phyloP scores from a whole-genome alignment of 2,797 vertebrate species.

The Stomatorhinus walkeri region DNA sequence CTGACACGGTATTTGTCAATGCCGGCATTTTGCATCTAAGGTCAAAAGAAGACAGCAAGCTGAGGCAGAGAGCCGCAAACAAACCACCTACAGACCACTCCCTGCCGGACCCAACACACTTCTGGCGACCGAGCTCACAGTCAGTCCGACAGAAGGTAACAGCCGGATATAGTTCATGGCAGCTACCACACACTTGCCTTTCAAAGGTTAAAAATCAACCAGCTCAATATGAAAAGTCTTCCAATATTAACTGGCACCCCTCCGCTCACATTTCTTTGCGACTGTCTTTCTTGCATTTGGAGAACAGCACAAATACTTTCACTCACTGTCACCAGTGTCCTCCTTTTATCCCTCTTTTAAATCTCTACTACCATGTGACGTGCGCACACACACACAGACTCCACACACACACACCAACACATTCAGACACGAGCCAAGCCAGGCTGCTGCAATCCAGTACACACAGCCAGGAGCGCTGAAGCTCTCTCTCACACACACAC shows the following conservation, averaged over 20 bases:
- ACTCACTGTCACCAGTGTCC: background rate
- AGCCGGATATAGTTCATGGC: background rate
- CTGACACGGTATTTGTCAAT: slow-evolving; percentile 32
- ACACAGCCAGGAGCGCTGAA: background rate
- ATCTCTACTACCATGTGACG: slow-evolving; percentile 11
- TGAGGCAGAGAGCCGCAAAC: slow-evolving; percentile 27
- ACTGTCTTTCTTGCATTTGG: background rate
- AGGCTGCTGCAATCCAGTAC: slow-evolving; percentile 12
- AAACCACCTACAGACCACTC: slow-evolving; percentile 33
- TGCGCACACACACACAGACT: slow-evolving; percentile 6
- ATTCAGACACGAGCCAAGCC: slow-evolving; percentile 2
- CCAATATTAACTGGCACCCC: slow-evolving; percentile 4
- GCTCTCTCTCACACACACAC: background rate
- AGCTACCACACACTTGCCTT: background rate
- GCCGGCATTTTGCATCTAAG: slow-evolving; percentile 26
- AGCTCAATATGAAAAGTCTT: slow-evolving; percentile 23
- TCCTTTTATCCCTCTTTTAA: slow-evolving; percentile 9
- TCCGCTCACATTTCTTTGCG: background rate
- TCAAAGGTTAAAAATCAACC: slow-evolving; percentile 18
- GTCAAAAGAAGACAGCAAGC: slow-evolving; percentile 25
- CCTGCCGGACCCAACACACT: slow-evolving; percentile 36
- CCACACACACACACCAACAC: slow-evolving; percentile 17
- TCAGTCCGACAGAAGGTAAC: slow-evolving; percentile 30
- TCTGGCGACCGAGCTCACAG: slow-evolving; percentile 21
- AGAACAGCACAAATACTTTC: slow-evolving; percentile 11